Base-by-base conservation (phyloP, 1,140 invertebrate genomes). In the Philaenus spumarius region DNA sequence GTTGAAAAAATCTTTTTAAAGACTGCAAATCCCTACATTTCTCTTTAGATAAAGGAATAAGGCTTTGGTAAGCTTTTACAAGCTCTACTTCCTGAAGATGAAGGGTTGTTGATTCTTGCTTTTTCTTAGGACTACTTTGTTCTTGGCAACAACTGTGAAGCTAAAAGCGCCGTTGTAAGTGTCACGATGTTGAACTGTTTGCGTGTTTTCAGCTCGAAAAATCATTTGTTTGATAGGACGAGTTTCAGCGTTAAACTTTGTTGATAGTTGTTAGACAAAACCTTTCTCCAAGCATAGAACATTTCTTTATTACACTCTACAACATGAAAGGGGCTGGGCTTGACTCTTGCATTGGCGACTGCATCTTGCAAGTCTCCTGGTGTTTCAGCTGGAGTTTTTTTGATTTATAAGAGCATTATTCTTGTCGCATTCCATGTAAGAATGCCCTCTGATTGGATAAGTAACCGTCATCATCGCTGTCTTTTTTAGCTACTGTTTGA, bases 391-490 rank as follows among this genome's bases (percentile, higher is more conserved):
- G 42, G 30, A 11, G 57, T n/a, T 42, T 35, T 43, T 61, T 26
- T 47, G 43, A 17, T 61, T 61, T n/a, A 61, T 15, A 15, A 60
- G 30, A 22, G 24, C 54, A 37, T 58, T 39, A 22, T 58, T 53
- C 42, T 55, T 63, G 35, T 64, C 59, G 12, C 59, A 55, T 22
- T 61, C 58, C 26, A 63, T 55, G 45, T 65, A 65, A 5, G 61
- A 65, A 24, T 65, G 58, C 20, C 61, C 63, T 55, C 61, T 42
- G 17, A 63, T 60, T 17, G 58, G 58, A 52, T 55, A 63, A 23
- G 53, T 54, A n/a, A 54, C 42, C 24, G 14, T 47, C 42, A 20
- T 56, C 26, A 56, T 46, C 43, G 34, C 22, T 11, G 15, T 26
- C 34, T 56, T 46, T 56, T n/a, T 43, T 56, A 30, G 2, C 55